Evolutionary conservation across 92 coral and sea anemone species (phyloP), one percentile per base, ranked within the genome.

Genomic region (Siderastrea siderea): DNA sequence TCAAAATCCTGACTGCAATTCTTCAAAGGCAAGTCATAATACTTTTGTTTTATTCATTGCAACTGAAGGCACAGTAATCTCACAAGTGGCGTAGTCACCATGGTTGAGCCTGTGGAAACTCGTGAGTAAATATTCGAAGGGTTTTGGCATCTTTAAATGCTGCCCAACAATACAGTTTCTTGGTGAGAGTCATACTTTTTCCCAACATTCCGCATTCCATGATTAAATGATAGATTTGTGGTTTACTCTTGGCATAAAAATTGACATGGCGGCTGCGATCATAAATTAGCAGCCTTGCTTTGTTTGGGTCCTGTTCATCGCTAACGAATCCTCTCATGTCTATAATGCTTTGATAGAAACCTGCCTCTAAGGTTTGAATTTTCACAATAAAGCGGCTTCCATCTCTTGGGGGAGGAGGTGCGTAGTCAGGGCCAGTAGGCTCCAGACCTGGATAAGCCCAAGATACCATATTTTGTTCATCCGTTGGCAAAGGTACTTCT

Each of bases 311-410:
- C 14, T 13, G 52, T 5, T 80, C 74, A 6, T 80, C 75, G 12
- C 64, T 67, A 1, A 80, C 74, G 14, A 79, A 49, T 9, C 84
- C 84, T 65, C 26, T 63, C 60, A 50, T 64, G 7, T 77, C 81
- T 14, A 59, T 45, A 12, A 9, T 75, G 38, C 1, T 57, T 3
- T 2, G 9, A 1, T 14, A 82, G 7, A 5, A 2, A 13, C 12
- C 55, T 7, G 71, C 60, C 5, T 86, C 90, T 10, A 15, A 52
- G 8, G 90, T 82, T 77, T 78, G 90, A 3, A 86, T 0, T 58
- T 86, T 86, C n/a, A 86, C 90, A 11, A 86, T 43, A 26, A 86
- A 86, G 47, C 90, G 90, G 8, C 63, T 62, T 57, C 90, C 90
- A n/a, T 49, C 26, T 79, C 50, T 57, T n/a, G 90, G 85, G 0